A percentile compares a stretch with the other conserved stretches of the same genome.
Conservation (phyloP, 2,113 vertebrate species). For the Epinephelus fuscoguttatus region DNA sequence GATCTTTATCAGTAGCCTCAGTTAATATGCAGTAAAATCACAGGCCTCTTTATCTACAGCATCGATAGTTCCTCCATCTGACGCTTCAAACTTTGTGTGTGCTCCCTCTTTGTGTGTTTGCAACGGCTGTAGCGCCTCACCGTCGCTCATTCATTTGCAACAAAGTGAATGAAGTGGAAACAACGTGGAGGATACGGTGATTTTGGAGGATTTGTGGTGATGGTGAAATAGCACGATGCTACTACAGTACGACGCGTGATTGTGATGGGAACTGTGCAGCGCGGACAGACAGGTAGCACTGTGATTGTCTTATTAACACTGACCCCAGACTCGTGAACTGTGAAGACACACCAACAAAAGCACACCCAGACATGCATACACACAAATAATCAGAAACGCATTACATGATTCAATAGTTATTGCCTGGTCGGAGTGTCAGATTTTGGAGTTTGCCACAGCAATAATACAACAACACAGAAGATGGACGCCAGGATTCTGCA, state of each 20-base stretch:
- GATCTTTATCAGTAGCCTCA: conserved; percentile 61
- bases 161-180: conserved; percentile 8
- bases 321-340: conserved; percentile 86
- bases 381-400: conserved; percentile 29
- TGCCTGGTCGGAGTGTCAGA: conserved; percentile 34
- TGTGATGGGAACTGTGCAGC: conserved; percentile 36
- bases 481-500: conserved; percentile 10
- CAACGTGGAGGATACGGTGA: background rate
- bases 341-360: conserved; percentile 68
- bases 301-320: conserved; percentile 83
- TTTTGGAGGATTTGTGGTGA: conserved; percentile 4
- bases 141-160: conserved; percentile 30
- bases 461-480: conserved; percentile 72
- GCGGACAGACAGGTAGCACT: conserved; percentile 82
- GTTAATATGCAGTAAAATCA: conserved; percentile 65
- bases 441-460: conserved; percentile 78
- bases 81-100: conserved; percentile 29
- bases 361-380: conserved; percentile 48
- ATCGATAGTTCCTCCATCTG: conserved; percentile 31
- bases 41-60: conserved; percentile 45
- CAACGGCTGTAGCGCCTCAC: conserved; percentile 56
- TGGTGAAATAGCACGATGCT: conserved; percentile 11
- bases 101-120: conserved; percentile 52
- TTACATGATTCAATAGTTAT: conserved; percentile 21
- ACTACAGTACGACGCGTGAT: background rate